Base-by-base conservation (phyloP, 1,140 invertebrate genomes). In the Paramacrobiotus metropolitanus region DNA sequence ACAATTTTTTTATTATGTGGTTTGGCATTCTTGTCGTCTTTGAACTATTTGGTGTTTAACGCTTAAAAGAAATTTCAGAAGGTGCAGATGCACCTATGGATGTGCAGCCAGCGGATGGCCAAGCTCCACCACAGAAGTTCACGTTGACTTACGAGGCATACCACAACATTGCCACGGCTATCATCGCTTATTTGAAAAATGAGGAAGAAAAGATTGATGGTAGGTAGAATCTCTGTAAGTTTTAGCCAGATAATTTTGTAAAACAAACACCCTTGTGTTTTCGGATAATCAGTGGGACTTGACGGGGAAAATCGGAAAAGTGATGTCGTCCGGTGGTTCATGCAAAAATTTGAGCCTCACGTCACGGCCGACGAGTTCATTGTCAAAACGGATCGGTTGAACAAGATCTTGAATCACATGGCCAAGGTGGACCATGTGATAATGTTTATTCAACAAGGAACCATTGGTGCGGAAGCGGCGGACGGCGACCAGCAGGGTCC, bases 391-490 rank as follows among this genome's bases (percentile, higher is more conserved):
- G 78, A 79, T 21, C 71, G 96, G 2, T 83, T 92, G n/a, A 90
- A 96, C 70, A 94, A 94, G 77, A 84, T 98, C 63, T 83, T 98
- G 60, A 87, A 95, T 70, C 77, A 91, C 62, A 79, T 98, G 4
- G 86, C 91, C 67, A 86, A 89, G 72, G 64, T 67, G 28, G 67
- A 69, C 61, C 63, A 66, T 61, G 63, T 71, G 21, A 61, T 71
- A 21, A 66, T 68, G 44, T 45, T 60, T 30, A 44, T 63, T 21
- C 44, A 62, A 4, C n/a, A n/a, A n/a, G n/a, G n/a, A n/a, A 59
- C 30, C 2, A 45, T 15, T 62, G 18, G 9, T 28, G 30, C 28
- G 62, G 76, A 73, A 62, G 73, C 71, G 3, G 28, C 21, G 2
- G 63, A 64, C 40, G 65, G 67, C 48, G 63, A 40, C 21, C 76